Evolutionary conservation across 2,797 vertebrate genomes (phyloP), one percentile per base, ranked within the genome.

Genomic region (Arremon brunneinucha): DNA sequence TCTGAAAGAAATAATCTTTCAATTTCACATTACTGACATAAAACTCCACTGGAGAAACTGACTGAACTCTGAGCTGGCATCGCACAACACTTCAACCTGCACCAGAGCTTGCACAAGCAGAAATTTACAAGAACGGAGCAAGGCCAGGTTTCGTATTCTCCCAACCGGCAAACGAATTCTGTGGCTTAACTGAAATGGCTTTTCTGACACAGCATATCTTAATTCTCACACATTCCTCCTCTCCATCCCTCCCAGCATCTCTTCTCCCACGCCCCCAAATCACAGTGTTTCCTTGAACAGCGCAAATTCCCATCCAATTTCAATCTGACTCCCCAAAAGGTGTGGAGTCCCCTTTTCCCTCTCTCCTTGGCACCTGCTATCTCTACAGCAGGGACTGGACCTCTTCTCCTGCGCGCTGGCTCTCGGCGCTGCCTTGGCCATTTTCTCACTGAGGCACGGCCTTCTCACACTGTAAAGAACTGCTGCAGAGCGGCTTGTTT

Each of bases 21-120:
- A 92, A 9, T 97, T 97, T 97, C 96, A 97, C 62, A 69, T 87
- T 95, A 77, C 9, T 41, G 89, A 92, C 93, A 92, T 94, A 94
- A 94, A 97, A 96, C 87, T 95, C 81, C 37, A 93, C 49, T n/a
- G 68, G 79, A 96, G 87, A 97, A 97, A 97, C 34, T 78, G 94
- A 96, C 94, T 96, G 82, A 78, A 20, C 89, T 93, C 53, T 39
- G 56, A 97, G 77, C 67, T 7, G 1, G 63, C 68, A 92, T 75
- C 30, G 32, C 82, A 95, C 81, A 92, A 55, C 39, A 72, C 87
- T 96, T 93, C 92, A 93, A 95, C 86, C 86, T 95, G 84, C 81
- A 84, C 83, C 71, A 92, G 1, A 9, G 87, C 79, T 74, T 95
- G 93, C 72, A 64, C 89, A 95, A 72, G 63, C 72, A 95, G 93